Conservation (phyloP, 35 echinoderm and acorn worm species). For the Anneissia japonica region DNA sequence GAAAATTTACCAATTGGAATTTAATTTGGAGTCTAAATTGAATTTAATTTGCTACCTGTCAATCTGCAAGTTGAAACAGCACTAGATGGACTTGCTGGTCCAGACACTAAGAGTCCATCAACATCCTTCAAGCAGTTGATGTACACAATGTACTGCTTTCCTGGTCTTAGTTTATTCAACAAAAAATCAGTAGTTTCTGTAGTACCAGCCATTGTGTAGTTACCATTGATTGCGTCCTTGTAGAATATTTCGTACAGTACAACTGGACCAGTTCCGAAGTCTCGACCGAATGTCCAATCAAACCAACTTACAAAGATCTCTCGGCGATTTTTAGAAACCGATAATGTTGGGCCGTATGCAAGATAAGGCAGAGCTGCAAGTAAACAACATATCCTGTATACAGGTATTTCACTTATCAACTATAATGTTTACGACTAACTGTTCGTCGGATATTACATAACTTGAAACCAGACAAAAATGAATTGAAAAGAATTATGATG, state of each 20-base stretch:
- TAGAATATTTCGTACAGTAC: background rate
- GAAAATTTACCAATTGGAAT: no score
- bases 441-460: no score
- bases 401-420: no score
- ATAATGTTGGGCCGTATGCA: background rate
- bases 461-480: no score
- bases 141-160: background rate
- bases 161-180: background rate
- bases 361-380: background rate
- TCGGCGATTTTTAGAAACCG: background rate
- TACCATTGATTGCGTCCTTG: background rate
- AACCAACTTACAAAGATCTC: background rate
- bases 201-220: background rate
- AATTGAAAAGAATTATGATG: no score
- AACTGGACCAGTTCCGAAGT: background rate
- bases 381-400: no score
- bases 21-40: background rate
- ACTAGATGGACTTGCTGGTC: background rate
- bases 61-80: background rate
- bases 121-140: background rate
- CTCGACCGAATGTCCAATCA: background rate
- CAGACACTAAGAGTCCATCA: background rate
- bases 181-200: background rate
- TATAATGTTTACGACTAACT: no score
- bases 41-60: background rate